These are phyloP conservation scores for Lutraria lutraria DNA, from an alignment of 2,888 invertebrate genomes.

Conservation along the genomic window DNA sequence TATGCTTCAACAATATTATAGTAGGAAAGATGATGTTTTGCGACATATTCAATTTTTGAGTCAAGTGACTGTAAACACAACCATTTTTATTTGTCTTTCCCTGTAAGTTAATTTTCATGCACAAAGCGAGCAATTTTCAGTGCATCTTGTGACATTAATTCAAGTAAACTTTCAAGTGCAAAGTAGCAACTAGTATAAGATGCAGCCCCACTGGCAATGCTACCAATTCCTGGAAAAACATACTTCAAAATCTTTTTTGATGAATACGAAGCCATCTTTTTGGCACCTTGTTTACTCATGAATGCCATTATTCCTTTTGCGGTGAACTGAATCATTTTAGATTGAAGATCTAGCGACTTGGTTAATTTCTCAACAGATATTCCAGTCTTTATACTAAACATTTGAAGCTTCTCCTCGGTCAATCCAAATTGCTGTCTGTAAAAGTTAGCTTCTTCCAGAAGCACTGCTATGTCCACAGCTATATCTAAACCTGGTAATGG, in stretches of 20 bases:
- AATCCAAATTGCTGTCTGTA: conserved; percentile 42
- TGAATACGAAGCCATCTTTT: not conserved
- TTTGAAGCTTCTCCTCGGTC: conserved; percentile 20
- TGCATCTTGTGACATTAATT: not conserved
- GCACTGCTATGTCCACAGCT: conserved; percentile 15
- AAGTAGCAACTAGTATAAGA: not conserved
- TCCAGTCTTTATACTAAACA: not conserved
- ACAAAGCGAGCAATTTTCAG: conserved; percentile 3
- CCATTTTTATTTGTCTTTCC: too few relatives aligned
- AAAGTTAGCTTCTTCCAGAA: conserved; percentile 31
- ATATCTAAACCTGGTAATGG: conserved; percentile 43
- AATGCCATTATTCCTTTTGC: conserved; percentile 2
- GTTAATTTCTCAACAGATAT: conserved; percentile 15
- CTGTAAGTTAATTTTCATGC: too few relatives aligned
- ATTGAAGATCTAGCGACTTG: too few relatives aligned
- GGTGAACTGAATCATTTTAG: not conserved
- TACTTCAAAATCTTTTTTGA: conserved; percentile 13
- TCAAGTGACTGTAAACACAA: too few relatives aligned
- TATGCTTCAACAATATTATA: too few relatives aligned
- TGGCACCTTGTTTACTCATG: not conserved
- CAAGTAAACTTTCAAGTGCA: conserved; percentile 8
- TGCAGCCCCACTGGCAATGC: not conserved
- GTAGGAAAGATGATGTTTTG: too few relatives aligned
- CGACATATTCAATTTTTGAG: too few relatives aligned
- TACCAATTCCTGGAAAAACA: too few relatives aligned